Evolutionary conservation across 2,888 invertebrate genomes (phyloP), one percentile per base, ranked within the genome.

Genomic region (Xylophagus ater): DNA sequence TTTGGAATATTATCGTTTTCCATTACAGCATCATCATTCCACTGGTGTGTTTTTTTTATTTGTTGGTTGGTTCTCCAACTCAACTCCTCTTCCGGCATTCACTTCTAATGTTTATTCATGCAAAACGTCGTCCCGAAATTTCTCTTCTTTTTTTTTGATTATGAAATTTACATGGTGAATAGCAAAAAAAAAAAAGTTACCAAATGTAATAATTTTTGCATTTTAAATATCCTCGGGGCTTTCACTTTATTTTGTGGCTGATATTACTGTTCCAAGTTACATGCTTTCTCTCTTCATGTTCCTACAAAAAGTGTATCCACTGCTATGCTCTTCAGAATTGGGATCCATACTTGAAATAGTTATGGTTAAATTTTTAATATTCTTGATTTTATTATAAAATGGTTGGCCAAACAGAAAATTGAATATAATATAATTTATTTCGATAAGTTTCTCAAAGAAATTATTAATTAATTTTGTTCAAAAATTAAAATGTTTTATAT

Each of bases 181-280:
- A 43, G 33, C 23, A 23, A 7, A 8, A 23, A 23, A 39, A 34
- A 43, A 43, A 43, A 40, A 40, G 37, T 37, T 40, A 43, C 40
- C 33, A 46, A 49, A 49, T 47, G 46, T 50, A 50, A 49, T 50
- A 50, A 49, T 49, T 50, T 50, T 50, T 49, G 49, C 46, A 50
- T 50, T 50, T 50, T 49, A 50, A 50, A 50, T 50, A 50, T 49
- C 49, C 49, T 50, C 45, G 43, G 47, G 49, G 49, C 37, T 46
- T 49, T 47, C 49, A 47, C 48, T 49, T 49, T 45, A 45, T 47
- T 49, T 44, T 41, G 37, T 23, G 37, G 37, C 31, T 37, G n/a
- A n/a, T n/a, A n/a, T n/a, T n/a, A n/a, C n/a, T n/a, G n/a, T n/a
- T n/a, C n/a, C n/a, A n/a, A n/a, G n/a, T n/a, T n/a, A n/a, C n/a